Evolutionary conservation across 2,888 invertebrate genomes (phyloP).

Genomic region (Griposia aprilina): DNA sequence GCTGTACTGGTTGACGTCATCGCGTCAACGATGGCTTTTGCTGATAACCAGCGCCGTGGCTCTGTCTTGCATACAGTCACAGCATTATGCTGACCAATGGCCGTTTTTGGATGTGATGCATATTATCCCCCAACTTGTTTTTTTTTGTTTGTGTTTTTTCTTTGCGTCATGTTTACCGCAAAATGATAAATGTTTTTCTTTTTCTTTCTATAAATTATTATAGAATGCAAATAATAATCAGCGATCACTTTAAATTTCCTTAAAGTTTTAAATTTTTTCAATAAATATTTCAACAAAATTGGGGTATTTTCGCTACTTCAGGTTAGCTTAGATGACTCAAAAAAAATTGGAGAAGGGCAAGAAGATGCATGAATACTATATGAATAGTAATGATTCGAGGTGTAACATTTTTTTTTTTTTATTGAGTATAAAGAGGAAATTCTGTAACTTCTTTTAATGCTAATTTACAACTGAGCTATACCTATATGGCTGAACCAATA

Average conservation of each 20-base stretch:
- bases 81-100: not conserved
- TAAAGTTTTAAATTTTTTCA: not conserved
- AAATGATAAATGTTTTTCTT: not conserved
- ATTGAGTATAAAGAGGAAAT: not conserved
- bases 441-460: not conserved
- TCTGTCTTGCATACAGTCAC: not conserved
- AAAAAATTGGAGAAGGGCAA: too few species aligned
- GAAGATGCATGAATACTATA: too few species aligned
- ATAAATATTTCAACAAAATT: not conserved
- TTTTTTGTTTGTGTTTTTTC: not conserved
- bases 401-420: not conserved
- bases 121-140: not conserved
- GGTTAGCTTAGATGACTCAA: not conserved
- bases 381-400: too few species aligned
- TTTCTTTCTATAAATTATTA: not conserved
- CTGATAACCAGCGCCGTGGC: not conserved
- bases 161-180: not conserved
- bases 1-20: not conserved
- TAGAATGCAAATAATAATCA: not conserved
- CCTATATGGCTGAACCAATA: too few species aligned
- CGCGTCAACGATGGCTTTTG: not conserved
- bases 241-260: not conserved
- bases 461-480: not conserved
- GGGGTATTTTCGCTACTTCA: not conserved
- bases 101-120: not conserved